Evolutionary conservation across 2,797 vertebrate genomes (phyloP), one percentile per base, ranked within the genome.

Genomic region (Antrozous pallidus): DNA sequence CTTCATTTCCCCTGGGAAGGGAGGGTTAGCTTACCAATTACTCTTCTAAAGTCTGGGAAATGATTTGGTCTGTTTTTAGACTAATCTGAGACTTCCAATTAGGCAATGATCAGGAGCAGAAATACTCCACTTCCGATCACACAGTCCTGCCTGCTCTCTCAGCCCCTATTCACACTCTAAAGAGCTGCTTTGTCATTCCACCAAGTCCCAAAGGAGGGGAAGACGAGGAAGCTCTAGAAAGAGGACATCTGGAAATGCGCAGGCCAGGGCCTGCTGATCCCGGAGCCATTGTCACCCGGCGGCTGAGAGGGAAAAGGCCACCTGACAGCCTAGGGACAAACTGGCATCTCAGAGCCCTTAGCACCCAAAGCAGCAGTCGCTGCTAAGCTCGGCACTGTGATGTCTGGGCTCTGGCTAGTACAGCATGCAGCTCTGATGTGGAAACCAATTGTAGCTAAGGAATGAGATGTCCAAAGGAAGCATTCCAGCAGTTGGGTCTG

Each of bases 1-100:
- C 85, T 94, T 95, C 90, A 95, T 83, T 82, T 94, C 73, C 85
- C 84, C 16, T 11, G 61, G 80, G 77, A 91, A 40, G 18, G 85
- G 4, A 82, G 38, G 78, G 40, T 5, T 73, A 51, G 42, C 40
- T 94, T 89, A 82, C 42, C 61, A 63, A 78, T 78, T 84, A 83
- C 26, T 65, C 67, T 74, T 75, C 14, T 45, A 47, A 78, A 88
- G 70, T 26, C 49, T 84, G 70, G 40, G 49, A 92, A 90, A 75
- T 54, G 45, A 81, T 77, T 67, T 70, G 10, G 38, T 93, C 80
- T 79, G 58, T 40, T 78, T 85, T 89, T 49, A 79, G 70, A 40
- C 82, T 56, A 63, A 82, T 93, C 67, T 80, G 77, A 84, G 51
- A 80, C 69, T 91, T 87, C 93, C 61, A 90, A 73, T 91, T 85